Conservation (phyloP, 2,888 invertebrate genomes). For the Branchipolynoe longqiensis region DNA sequence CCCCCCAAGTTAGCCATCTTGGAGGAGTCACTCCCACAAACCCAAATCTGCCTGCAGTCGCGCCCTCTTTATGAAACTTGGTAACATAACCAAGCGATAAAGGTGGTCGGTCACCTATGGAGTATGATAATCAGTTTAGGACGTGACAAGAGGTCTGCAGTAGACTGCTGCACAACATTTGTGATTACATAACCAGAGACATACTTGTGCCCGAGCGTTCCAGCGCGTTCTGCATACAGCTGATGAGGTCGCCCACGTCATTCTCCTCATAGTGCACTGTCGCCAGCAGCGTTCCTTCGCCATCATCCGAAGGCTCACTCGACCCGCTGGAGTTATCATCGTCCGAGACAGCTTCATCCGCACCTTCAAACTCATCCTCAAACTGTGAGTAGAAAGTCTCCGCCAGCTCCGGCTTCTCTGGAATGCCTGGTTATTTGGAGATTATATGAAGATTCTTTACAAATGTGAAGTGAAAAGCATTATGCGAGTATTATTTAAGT, state of each 20-base stretch:
- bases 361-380: constrained; percentile 74
- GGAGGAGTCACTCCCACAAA: too few species aligned
- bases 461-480: too few species aligned
- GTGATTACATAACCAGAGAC: not conserved
- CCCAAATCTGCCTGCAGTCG: too few species aligned
- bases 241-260: constrained; percentile 73
- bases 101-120: too few species aligned
- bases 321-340: constrained; percentile 62
- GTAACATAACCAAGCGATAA: too few species aligned
- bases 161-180: not conserved
- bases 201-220: constrained; percentile 74
- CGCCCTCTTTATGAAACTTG: not conserved
- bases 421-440: constrained; percentile 74
- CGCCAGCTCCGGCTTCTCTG: constrained; percentile 78
- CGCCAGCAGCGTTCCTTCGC: constrained; percentile 64
- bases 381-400: constrained; percentile 81
- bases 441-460: too few species aligned
- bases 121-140: too few species aligned
- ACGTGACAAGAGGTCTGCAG: not conserved
- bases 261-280: constrained; percentile 60
- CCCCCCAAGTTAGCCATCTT: too few species aligned
- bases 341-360: constrained; percentile 56
- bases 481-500: too few species aligned
- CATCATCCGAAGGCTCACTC: constrained; percentile 58
- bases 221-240: constrained; percentile 76